Base-by-base conservation (phyloP, 2,797 vertebrate species). In the Pygocentrus nattereri region DNA sequence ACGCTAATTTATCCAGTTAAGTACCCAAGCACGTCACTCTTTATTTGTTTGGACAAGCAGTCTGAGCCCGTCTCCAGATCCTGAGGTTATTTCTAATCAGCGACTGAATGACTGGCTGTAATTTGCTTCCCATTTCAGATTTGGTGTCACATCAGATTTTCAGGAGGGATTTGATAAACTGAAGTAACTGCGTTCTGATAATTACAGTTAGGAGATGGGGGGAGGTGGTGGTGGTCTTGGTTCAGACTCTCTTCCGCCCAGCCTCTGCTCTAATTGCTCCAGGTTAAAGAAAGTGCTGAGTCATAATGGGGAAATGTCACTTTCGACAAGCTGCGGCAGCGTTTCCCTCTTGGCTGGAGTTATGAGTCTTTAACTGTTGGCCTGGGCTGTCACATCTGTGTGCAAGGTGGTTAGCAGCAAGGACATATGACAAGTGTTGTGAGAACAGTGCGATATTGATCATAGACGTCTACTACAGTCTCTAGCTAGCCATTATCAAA, bases 11-110 rank as follows among this genome's bases (percentile, higher is more conserved):
- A 52, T 78, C 77, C 41, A 69, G 65, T 75, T 83, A 75, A 76
- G 69, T 77, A 56, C 30, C 59, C 13, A 65, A 76, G 50, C 62
- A 67, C 11, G 25, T 84, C 76, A 82, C 23, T 54, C 52, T 76
- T 81, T 75, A 84, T 86, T 76, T 72, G 71, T 83, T 82, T 62
- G 73, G 74, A 74, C 75, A 82, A 69, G 76, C 79, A 23, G 62
- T 77, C 64, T 50, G 30, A 64, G 70, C 69, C 58, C 7, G n/a
- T 71, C 52, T 67, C 38, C 38, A 13, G 49, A 64, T 31, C 41
- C 31, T 56, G 62, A 61, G 65, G 30, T 77, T 64, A 80, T 50
- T 73, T 27, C 47, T 41, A 54, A 82, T 34, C 58, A 69, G 44
- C 34, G 13, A 41, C 25, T 64, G 18, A 19, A 58, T 0, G 19